A percentile compares a stretch with the other conserved stretches of the same genome.
phyloP scores from a whole-genome alignment of 64 coral and sea anemone species.

The Stichodactyla helianthus region DNA sequence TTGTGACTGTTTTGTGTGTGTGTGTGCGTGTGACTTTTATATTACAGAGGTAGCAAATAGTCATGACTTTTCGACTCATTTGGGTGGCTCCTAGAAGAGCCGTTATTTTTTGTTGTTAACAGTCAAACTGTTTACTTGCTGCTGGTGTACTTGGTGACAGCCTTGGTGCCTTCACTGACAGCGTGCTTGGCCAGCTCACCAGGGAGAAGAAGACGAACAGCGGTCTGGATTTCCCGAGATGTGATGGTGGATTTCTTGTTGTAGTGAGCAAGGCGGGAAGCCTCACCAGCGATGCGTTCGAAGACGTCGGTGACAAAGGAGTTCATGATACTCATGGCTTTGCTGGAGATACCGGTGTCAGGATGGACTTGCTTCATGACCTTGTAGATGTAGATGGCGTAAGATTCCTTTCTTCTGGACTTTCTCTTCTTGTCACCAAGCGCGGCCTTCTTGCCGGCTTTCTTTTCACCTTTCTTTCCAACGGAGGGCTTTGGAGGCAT shows the following conservation, averaged over 20 bases:
- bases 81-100: slow-evolving; percentile 21
- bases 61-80: background rate
- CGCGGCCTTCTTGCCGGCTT: slow-evolving; percentile 27
- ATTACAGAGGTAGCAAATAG: background rate
- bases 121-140: slow-evolving; percentile 22
- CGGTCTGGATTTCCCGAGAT: slow-evolving; percentile 21
- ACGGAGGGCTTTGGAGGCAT: background rate
- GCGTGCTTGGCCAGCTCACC: slow-evolving; percentile 29
- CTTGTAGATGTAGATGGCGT: slow-evolving; percentile 32
- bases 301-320: slow-evolving; percentile 24
- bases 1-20: too few relatives aligned
- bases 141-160: slow-evolving; percentile 39
- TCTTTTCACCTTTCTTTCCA: slow-evolving; percentile 19
- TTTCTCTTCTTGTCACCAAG: slow-evolving; percentile 23
- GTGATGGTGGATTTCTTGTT: slow-evolving; percentile 40
- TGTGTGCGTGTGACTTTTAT: too few relatives aligned
- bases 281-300: slow-evolving; percentile 29
- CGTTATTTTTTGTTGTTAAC: slow-evolving; percentile 10
- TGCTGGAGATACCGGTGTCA: slow-evolving; percentile 26
- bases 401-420: slow-evolving; percentile 9
- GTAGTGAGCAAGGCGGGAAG: slow-evolving; percentile 27
- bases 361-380: slow-evolving; percentile 35
- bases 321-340: slow-evolving; percentile 33
- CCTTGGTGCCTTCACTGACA: slow-evolving; percentile 32
- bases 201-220: slow-evolving; percentile 31